Base-by-base conservation (phyloP, 2,797 vertebrate species). In the Enteromius unitaeniatus region DNA sequence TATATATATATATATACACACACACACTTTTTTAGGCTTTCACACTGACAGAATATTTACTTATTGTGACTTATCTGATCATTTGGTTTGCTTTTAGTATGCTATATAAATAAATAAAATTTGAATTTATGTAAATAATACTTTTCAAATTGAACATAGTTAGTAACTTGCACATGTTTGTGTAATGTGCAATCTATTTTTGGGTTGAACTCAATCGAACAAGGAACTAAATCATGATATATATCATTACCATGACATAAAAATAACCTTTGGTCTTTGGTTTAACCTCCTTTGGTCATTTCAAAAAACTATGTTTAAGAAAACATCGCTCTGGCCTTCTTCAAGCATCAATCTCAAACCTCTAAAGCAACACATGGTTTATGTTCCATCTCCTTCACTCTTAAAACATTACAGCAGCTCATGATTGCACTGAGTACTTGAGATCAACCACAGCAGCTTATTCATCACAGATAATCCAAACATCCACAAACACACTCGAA, bases 401-500 rank as follows among this genome's bases (percentile, higher is more conserved):
- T 19, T 79, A 17, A 62, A 34, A 49, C 79, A 58, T 58, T 42
- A 13, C 31, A 69, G 31, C 10, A 9, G 64, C 51, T 28, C 47
- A 11, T 79, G 64, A 79, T 70, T 58, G 55, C 28, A 14, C 68
- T 15, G 37, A 49, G 55, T 19, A 19, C 26, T 45, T 14, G n/a
- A 42, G 10, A 72, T 58, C 37, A 31, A 21, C 65, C 65, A 45
- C 37, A 58, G 37, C 79, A 47, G 26, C 26, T 74, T 37, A 49
- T 76, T 67, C 81, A 51, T 75, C 45, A 67, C 72, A 42, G 70
- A 76, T 53, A 58, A 67, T 10, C 15, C 62, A 76, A 77, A 77
- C 65, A 73, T 26, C 0, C 3, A 70, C 82, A 77, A 31, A 76
- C 73, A 83, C 47, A 26, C 60, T 65, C 28, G 6, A 68, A 49